Base-by-base conservation (phyloP, 2,797 vertebrate genomes). In the Sebastes ruberrimus region DNA sequence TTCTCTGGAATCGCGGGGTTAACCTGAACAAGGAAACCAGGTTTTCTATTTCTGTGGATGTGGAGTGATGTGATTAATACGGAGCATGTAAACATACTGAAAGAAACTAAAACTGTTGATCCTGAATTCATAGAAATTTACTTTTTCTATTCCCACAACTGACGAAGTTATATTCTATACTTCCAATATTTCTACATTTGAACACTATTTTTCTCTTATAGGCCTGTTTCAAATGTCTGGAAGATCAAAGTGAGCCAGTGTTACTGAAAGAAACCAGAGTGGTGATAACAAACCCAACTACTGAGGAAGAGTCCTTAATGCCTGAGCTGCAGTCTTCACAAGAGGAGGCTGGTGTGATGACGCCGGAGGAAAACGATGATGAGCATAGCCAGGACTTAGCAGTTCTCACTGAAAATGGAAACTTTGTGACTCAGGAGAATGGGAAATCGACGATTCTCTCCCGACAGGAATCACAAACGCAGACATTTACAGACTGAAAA, bases 361-460 rank as follows among this genome's bases (percentile, higher is more conserved):
- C n/a, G 0, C 84, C 80, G 0, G 89, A 65, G 80, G 85, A 93
- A 25, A 68, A 69, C 46, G 71, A 82, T 1, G 69, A 81, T 0
- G 78, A 89, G 5, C 38, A 2, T 3, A 61, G 30, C n/a, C 7
- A 18, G 52, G 67, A 79, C 0, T 10, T 10, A 10, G 0, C 2
- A 25, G 3, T 18, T 49, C 9, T 23, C 13, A 93, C 92, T 1
- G 93, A 90, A 0, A 91, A 89, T 0, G 93, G 94, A 16, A 82
- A 93, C 11, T 18, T 8, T 2, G 71, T 95, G n/a, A 64, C 42
- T 10, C 92, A 95, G 78, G 95, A 96, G 76, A 9, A 78, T 0
- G 93, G 94, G 13, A 94, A 95, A 67, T 6, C 28, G 1, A 75
- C 81, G 0, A 2, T 78, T 0, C 1, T 89, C 3, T 90, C 95